Percentiles rank a stretch among this genome's conserved stretches.
Evolutionary conservation across 2,113 vertebrate genomes (phyloP).

Genomic region (Ceyx cyanopectus): DNA sequence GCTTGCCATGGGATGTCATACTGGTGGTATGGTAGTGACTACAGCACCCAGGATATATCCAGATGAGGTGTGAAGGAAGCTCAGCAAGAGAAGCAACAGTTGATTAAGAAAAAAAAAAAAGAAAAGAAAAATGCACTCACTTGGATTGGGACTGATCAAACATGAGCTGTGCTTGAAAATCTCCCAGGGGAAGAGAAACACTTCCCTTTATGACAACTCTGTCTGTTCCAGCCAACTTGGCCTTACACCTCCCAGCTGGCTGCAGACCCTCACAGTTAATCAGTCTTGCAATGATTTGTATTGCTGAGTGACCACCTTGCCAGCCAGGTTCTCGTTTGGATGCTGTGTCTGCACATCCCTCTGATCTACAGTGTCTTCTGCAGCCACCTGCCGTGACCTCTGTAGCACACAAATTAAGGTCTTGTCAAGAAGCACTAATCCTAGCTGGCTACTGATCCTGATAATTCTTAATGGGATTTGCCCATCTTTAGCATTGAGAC

Average conservation of each 20-base stretch:
- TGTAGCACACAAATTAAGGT: neutral
- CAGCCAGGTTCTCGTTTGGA: neutral
- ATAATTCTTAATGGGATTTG: constrained; percentile 59
- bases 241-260: neutral
- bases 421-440: constrained; percentile 47
- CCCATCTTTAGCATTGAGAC: constrained; percentile 21
- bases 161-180: neutral
- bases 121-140: neutral
- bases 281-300: neutral
- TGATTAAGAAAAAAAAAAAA: no score
- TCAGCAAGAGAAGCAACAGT: neutral
- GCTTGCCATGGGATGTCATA: neutral
- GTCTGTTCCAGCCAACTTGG: neutral
- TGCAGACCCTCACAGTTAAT: neutral
- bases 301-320: neutral
- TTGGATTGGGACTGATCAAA: neutral
- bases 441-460: constrained; percentile 24
- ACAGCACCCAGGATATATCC: neutral
- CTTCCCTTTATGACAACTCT: neutral
- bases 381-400: neutral
- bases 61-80: neutral
- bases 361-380: neutral
- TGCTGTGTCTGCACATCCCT: neutral
- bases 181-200: neutral
- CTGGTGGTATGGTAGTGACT: neutral